Conservation (phyloP, 2,113 vertebrate genomes). For the Chauna torquata region DNA sequence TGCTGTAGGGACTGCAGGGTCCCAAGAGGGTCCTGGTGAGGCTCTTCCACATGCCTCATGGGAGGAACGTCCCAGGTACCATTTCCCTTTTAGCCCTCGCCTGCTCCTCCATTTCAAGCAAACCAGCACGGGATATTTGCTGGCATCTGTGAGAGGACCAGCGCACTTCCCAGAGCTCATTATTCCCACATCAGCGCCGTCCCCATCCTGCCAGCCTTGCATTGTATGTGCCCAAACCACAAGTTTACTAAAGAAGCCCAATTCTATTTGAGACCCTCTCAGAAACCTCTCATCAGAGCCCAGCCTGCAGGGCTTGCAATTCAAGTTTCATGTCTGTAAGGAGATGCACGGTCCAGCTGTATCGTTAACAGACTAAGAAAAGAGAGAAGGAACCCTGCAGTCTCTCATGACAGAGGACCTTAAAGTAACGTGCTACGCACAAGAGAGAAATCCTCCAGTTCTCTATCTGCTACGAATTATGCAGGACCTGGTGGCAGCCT, state of each 20-base stretch:
- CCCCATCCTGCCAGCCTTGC: not conserved
- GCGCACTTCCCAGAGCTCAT: not conserved
- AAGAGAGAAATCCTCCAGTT: not conserved
- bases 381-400: not conserved
- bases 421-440: not conserved
- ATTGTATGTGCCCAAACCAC: fast-evolving
- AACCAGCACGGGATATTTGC: not conserved
- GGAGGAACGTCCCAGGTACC: not conserved
- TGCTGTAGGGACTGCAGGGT: not conserved
- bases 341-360: not conserved
- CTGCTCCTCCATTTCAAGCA: not conserved
- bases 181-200: not conserved
- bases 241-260: not conserved
- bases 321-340: not conserved
- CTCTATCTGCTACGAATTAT: not conserved
- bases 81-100: not conserved
- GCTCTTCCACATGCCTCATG: not conserved
- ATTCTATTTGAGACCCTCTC: not conserved
- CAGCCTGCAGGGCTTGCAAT: not conserved
- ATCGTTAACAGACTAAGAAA: not conserved
- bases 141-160: not conserved
- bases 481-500: not conserved
- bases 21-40: not conserved
- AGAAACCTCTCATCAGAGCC: not conserved
- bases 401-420: not conserved